Evolutionary conservation across 2,113 vertebrate species (phyloP), one percentile per base, ranked within the genome.

Genomic region (Eretmochelys imbricata): DNA sequence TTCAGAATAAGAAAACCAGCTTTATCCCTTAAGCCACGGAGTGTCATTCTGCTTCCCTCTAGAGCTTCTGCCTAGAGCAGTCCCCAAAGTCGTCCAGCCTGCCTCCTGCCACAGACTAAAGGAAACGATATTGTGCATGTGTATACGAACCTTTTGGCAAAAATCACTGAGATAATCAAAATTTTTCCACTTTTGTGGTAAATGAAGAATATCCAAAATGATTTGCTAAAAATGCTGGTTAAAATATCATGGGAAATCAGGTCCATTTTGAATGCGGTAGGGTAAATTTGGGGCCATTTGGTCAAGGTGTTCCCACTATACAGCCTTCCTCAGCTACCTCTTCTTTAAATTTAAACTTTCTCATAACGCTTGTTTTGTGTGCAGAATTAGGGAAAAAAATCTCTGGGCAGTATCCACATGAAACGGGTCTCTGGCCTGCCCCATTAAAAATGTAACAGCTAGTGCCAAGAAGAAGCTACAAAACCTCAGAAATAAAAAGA

Each of bases 381-480:
- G 4, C 0, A 0, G 2, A 38, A 29, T 57, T 53, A 69, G n/a
- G 42, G 0, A 1, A 42, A 38, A 0, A 0, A 5, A 57, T 51
- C 5, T 8, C 11, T 35, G 16, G 27, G 22, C 20, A 11, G 5
- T 76, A 76, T 25, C 38, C n/a, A 76, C 22, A 76, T 85, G 3
- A 50, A 29, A 78, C 22, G 4, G 54, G 24, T 20, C 10, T 2
- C 8, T 50, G 29, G 12, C 8, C 59, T 2, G 0, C 9, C 5
- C 6, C 50, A 25, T 19, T 46, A 42, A 9, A 24, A 81, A 16
- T 25, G 16, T 1, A 0, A 11, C 65, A 20, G 2, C 42, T 31
- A 24, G 14, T 0, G 1, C 2, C 6, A 6, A 10, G 14, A 4
- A 2, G 10, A 1, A 0, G 5, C n/a, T 85, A 59, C 25, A 17